Conservation (phyloP, 1,140 invertebrate genomes). For the Apis laboriosa region DNA sequence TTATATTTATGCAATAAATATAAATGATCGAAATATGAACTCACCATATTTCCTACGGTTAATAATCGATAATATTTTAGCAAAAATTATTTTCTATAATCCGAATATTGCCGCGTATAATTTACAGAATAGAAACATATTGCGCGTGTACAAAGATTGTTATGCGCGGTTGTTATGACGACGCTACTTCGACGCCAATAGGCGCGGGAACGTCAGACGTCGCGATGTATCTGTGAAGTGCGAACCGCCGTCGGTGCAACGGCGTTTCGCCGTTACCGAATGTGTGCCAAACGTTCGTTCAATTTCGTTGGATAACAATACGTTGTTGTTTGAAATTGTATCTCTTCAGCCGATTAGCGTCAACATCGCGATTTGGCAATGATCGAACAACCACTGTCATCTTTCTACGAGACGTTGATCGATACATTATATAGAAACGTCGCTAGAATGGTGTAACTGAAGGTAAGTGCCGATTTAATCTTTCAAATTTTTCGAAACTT, state of each 20-base stretch:
- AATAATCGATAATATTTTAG: neutral
- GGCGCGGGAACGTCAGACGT: constrained; percentile 66
- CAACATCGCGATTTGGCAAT: neutral
- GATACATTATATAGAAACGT: constrained; percentile 24
- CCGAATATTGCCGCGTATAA: constrained; percentile 24
- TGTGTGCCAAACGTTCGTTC: constrained; percentile 18
- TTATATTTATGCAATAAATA: neutral
- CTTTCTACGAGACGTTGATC: constrained; percentile 8
- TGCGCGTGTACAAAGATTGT: constrained; percentile 48
- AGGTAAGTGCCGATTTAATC: constrained; percentile 15
- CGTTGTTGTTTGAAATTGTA: neutral
- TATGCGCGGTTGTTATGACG: constrained; percentile 52
- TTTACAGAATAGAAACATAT: neutral
- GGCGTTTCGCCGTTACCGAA: constrained; percentile 45
- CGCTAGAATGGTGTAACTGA: constrained; percentile 1
- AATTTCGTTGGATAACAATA: constrained; percentile 8
- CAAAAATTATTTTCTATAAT: neutral
- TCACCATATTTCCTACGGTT: neutral
- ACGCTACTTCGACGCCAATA: constrained; percentile 43
- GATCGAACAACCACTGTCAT: neutral
- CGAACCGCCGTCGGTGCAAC: constrained; percentile 57
- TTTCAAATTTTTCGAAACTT: neutral
- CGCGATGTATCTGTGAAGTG: constrained; percentile 64
- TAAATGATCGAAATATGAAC: too few relatives aligned
- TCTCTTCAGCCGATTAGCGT: neutral